Evolutionary conservation across 64 coral and sea anemone species (phyloP).

Genomic region (Dendronephthya gigantea): DNA sequence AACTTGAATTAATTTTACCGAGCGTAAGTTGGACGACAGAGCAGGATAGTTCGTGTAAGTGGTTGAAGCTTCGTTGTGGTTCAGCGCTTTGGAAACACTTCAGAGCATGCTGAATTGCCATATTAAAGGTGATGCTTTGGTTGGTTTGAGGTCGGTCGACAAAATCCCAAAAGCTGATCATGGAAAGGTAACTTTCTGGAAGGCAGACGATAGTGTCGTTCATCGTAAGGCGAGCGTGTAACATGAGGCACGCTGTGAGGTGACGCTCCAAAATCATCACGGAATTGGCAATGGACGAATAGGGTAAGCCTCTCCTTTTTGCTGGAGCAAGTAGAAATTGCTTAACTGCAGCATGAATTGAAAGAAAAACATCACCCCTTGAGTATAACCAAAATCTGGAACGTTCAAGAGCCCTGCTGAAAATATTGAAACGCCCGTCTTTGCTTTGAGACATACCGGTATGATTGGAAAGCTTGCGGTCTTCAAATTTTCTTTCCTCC

Average conservation of each 20-base stretch:
- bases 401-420: conserved; percentile 41
- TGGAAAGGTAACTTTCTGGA: conserved; percentile 61
- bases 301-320: conserved; percentile 13
- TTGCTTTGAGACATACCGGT: conserved; percentile 2
- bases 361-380: conserved; percentile 35
- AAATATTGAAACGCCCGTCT: conserved; percentile 32
- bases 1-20: background rate
- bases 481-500: conserved; percentile 47
- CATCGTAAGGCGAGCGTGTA: conserved; percentile 45
- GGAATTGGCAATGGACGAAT: conserved; percentile 69
- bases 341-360: conserved; percentile 24
- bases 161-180: conserved; percentile 52
- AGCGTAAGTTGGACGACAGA: background rate
- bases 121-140: conserved; percentile 14
- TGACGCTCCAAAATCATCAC: conserved; percentile 83
- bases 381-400: conserved; percentile 42
- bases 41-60: background rate
- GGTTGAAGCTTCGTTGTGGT: background rate
- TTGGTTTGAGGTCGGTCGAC: conserved; percentile 40
- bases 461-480: background rate
- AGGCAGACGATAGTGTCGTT: conserved; percentile 36
- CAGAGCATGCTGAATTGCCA: conserved; percentile 36
- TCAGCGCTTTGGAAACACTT: background rate
- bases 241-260: conserved; percentile 46
- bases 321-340: conserved; percentile 64